Conservation (phyloP, 1,140 invertebrate genomes). For the Bombus soroeensis region DNA sequence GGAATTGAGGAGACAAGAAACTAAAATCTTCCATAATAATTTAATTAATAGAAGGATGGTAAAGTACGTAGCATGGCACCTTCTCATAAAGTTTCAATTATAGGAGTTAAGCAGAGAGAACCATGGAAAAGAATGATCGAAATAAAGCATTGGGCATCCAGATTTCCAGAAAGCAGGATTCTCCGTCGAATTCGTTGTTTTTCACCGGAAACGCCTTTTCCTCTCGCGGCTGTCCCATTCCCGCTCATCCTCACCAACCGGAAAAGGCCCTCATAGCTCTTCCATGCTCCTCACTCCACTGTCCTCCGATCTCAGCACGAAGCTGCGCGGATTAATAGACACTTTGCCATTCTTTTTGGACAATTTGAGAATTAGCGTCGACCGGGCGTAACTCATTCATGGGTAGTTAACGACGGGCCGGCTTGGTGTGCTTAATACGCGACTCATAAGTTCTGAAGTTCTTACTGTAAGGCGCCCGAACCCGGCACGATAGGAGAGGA, state of each 20-base stretch:
- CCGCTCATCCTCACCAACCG: slow-evolving; percentile 61
- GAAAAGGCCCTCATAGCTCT: slow-evolving; percentile 49
- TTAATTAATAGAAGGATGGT: background rate
- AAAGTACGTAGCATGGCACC: background rate
- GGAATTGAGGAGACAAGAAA: background rate
- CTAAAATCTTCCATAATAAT: background rate
- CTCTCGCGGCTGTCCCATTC: slow-evolving; percentile 19
- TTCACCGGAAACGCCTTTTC: slow-evolving; percentile 12
- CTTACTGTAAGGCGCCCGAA: slow-evolving; percentile 54
- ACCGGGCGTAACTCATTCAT: slow-evolving; percentile 77
- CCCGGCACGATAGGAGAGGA: slow-evolving; percentile 36
- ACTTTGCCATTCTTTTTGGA: slow-evolving; percentile 66
- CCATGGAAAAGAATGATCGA: background rate
- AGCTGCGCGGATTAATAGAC: slow-evolving; percentile 67
- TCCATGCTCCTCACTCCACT: background rate
- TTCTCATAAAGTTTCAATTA: background rate
- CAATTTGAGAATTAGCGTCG: slow-evolving; percentile 77
- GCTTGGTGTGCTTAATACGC: slow-evolving; percentile 70
- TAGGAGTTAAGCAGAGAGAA: background rate
- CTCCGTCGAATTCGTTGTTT: background rate
- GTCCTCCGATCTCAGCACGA: slow-evolving; percentile 6
- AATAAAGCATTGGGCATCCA: background rate
- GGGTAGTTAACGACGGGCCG: slow-evolving; percentile 75
- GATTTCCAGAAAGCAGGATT: background rate
- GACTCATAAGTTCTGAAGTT: slow-evolving; percentile 74